These are phyloP conservation scores for Scaptomyza polygonia DNA, from an alignment of 2,888 invertebrate genomes.

Conservation along the genomic window DNA sequence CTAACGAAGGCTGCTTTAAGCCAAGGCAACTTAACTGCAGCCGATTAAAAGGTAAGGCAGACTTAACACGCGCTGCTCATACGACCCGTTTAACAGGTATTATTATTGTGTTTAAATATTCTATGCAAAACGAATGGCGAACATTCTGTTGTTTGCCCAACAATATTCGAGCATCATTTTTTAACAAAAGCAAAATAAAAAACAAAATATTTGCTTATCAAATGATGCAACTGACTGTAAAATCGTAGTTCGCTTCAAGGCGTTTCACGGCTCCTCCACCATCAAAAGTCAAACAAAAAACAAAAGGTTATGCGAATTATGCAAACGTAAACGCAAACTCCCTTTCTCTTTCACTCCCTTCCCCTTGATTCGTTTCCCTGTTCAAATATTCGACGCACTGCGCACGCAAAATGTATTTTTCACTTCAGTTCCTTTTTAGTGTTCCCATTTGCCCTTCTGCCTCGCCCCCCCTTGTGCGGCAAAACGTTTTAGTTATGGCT, in stretches of 20 bases:
- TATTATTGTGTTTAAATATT: background rate
- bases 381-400: constrained; percentile 29
- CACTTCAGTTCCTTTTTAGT: constrained; percentile 17
- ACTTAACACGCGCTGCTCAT: constrained; percentile 24
- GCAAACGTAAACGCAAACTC: constrained; percentile 7
- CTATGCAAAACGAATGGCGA: constrained; percentile 39
- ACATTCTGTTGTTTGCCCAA: constrained; percentile 3
- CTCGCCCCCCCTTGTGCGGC: too few relatives aligned
- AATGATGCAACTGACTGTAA: constrained; percentile 42
- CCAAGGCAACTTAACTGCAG: constrained; percentile 19
- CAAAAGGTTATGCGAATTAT: constrained; percentile 55
- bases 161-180: constrained; percentile 25
- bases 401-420: constrained; percentile 33
- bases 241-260: constrained; percentile 16
- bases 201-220: constrained; percentile 55
- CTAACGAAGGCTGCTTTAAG: constrained; percentile 21
- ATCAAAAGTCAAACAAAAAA: constrained; percentile 53
- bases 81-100: constrained; percentile 19
- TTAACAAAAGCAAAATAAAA: too few relatives aligned
- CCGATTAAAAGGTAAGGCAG: constrained; percentile 44
- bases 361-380: background rate
- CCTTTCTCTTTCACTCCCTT: background rate
- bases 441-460: too few relatives aligned
- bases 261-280: too few relatives aligned
- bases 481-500: constrained; percentile 18